Conservation (phyloP, 2,113 vertebrate species). For the Megaceryle maxima region DNA sequence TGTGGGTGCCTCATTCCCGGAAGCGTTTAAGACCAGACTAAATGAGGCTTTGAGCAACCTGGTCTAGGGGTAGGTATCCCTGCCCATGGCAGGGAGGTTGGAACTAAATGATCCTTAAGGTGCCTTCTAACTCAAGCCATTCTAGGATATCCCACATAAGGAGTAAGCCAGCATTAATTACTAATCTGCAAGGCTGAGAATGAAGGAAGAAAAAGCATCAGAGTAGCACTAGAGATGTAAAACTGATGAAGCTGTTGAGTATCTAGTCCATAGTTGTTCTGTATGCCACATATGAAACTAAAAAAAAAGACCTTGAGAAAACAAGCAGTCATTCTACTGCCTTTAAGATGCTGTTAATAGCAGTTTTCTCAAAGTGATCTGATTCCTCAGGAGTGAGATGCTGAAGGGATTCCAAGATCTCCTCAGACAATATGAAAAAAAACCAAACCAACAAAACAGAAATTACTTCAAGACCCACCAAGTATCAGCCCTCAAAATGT, state of each 20-base stretch:
- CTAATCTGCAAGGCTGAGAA: neutral
- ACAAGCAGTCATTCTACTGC: neutral
- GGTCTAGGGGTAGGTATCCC: no score
- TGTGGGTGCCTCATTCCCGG: no score
- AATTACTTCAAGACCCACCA: neutral
- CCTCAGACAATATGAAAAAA: neutral
- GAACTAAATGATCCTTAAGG: no score
- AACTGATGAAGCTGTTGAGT: fast-evolving
- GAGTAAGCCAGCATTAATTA: neutral
- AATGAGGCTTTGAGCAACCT: no score
- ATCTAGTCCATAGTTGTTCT: neutral
- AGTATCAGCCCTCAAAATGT: neutral
- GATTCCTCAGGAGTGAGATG: neutral
- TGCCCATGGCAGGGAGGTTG: no score
- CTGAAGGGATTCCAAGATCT: neutral
- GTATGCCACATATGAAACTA: neutral
- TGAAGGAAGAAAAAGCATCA: neutral
- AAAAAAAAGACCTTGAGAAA: neutral
- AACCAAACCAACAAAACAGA: neutral
- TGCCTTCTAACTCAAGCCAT: no score
- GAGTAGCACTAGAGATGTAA: neutral
- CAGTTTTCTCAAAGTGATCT: neutral
- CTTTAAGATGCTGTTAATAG: neutral
- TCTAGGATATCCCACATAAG: neutral
- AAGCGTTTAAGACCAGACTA: no score